Evolutionary conservation across 2,113 vertebrate species (phyloP).

Genomic region (Chaetodon trifascialis): DNA sequence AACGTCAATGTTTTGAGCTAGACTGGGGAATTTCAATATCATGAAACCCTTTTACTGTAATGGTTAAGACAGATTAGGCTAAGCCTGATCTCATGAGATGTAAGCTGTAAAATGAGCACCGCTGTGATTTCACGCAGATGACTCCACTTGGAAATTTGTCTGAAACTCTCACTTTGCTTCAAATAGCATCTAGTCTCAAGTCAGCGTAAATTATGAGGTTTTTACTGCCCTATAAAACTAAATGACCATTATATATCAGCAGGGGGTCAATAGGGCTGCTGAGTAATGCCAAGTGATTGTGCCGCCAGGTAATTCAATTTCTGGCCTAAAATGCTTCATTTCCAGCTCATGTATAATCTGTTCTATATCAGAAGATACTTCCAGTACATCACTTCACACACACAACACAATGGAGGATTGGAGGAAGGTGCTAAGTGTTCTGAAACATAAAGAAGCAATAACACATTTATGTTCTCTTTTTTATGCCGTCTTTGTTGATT

Average conservation of each 20-base stretch:
- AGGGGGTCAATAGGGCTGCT: constrained; percentile 59
- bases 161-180: constrained; percentile 49
- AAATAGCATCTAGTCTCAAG: constrained; percentile 51
- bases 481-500: neutral
- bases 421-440: constrained; percentile 1
- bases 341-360: constrained; percentile 23
- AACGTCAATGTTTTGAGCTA: constrained; percentile 5
- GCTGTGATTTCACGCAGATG: constrained; percentile 47
- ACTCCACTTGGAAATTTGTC: constrained; percentile 54
- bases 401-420: neutral
- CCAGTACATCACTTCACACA: neutral
- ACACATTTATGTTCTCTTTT: too few relatives aligned
- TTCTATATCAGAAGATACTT: constrained; percentile 38
- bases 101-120: constrained; percentile 29
- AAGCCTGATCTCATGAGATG: constrained; percentile 24
- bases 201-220: constrained; percentile 62
- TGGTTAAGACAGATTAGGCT: neutral
- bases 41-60: neutral
- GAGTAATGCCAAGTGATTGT: constrained; percentile 39
- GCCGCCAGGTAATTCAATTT: constrained; percentile 49
- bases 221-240: constrained; percentile 67
- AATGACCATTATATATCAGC: constrained; percentile 63
- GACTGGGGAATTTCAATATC: constrained; percentile 19
- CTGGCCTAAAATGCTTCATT: constrained; percentile 33
- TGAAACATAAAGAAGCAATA: neutral